Evolutionary conservation across 2,888 invertebrate species (phyloP).

Genomic region (Xanthorhoe spadicearia): DNA sequence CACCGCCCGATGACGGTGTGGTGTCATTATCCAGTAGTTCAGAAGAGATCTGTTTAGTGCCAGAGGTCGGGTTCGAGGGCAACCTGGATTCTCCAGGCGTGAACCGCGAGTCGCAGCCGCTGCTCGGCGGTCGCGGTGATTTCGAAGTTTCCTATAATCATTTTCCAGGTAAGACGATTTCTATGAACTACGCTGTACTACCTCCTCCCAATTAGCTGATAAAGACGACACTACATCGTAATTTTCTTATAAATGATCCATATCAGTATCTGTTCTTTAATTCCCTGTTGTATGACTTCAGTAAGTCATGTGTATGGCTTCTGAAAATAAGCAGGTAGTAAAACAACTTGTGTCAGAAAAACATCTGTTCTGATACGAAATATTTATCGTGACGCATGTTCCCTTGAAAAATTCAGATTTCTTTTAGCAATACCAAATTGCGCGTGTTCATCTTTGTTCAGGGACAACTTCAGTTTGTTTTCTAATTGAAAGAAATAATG

Average conservation of each 20-base stretch:
- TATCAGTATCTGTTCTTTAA: conserved; percentile 25
- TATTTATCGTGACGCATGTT: conserved; percentile 57
- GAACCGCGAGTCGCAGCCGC: conserved; percentile 97
- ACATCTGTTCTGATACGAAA: conserved; percentile 51
- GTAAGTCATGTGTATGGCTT: conserved; percentile 56
- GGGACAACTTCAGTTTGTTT: conserved; percentile 66
- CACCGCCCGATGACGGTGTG: conserved; percentile 84
- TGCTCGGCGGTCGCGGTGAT: conserved; percentile 93
- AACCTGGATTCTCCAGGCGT: conserved; percentile 93
- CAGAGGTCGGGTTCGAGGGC: conserved; percentile 93
- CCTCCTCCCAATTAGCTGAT: conserved; percentile 47
- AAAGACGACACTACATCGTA: conserved; percentile 45
- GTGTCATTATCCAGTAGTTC: conserved; percentile 85
- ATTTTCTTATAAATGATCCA: conserved; percentile 35
- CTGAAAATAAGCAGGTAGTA: conserved; percentile 29
- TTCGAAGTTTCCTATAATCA: conserved; percentile 91
- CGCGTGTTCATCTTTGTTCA: conserved; percentile 48
- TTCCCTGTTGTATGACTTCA: conserved; percentile 59
- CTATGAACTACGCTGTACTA: conserved; percentile 38
- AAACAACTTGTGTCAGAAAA: conserved; percentile 23
- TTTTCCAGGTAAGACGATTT: conserved; percentile 89
- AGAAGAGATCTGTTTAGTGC: conserved; percentile 91
- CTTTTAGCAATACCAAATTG: conserved; percentile 44
- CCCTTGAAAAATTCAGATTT: conserved; percentile 46
- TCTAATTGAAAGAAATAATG: conserved; percentile 52